These are phyloP conservation scores for Deroptyus accipitrinus DNA, from an alignment of 2,113 vertebrate species.

Conservation along the genomic window DNA sequence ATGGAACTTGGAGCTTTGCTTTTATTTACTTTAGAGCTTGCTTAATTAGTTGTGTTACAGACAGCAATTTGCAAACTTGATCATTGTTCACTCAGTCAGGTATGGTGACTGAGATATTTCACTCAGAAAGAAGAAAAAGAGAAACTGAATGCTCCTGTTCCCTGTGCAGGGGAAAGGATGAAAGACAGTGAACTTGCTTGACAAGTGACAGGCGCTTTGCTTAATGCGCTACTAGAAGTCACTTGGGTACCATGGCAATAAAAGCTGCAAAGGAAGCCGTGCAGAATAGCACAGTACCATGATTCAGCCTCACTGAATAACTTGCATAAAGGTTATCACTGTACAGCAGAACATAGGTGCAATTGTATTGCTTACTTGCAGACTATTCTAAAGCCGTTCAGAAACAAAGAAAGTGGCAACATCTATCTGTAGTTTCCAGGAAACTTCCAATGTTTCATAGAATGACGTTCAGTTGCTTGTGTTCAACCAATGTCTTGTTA, in stretches of 20 bases:
- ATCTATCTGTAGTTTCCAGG: background rate
- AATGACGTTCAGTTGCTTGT: background rate
- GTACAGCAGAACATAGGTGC: background rate
- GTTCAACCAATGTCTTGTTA: background rate
- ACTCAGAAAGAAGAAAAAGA: background rate
- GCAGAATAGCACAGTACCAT: background rate
- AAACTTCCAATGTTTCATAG: background rate
- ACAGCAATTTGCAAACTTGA: background rate
- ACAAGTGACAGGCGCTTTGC: background rate
- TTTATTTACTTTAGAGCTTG: background rate
- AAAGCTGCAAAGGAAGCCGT: background rate
- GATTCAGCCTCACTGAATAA: slow-evolving; percentile 29
- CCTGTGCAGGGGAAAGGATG: background rate
- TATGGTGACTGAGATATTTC: background rate
- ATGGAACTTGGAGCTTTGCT: background rate
- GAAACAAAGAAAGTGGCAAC: background rate
- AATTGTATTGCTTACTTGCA: background rate
- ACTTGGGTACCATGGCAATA: slow-evolving; percentile 36
- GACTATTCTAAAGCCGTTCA: background rate
- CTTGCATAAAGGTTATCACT: background rate
- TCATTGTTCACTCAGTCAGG: background rate
- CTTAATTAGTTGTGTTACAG: slow-evolving; percentile 14
- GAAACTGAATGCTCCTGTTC: background rate
- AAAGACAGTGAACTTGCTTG: background rate
- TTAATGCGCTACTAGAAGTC: slow-evolving; percentile 5